Evolutionary conservation across 1,140 invertebrate species (phyloP).

Genomic region (Sycophaga agraensis): DNA sequence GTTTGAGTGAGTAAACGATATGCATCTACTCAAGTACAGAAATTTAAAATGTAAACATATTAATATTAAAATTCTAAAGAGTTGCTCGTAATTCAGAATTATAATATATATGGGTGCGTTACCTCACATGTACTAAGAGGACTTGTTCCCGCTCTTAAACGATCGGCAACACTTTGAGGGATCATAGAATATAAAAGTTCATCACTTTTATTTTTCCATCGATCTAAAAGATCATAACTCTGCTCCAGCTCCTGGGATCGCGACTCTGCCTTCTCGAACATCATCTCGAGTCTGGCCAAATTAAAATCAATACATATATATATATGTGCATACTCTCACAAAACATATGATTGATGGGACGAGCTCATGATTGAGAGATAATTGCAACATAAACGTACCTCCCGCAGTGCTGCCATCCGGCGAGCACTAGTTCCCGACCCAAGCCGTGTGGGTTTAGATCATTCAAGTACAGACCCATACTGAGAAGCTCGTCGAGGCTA

Average conservation of each 20-base stretch:
- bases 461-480: constrained; percentile 78
- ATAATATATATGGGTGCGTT: too few species aligned
- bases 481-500: constrained; percentile 77
- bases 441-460: constrained; percentile 85
- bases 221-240: constrained; percentile 71
- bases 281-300: constrained; percentile 67
- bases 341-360: too few species aligned
- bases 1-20: too few species aligned
- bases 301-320: too few species aligned
- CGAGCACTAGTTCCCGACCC: constrained; percentile 80
- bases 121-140: constrained; percentile 77
- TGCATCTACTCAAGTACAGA: too few species aligned
- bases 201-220: constrained; percentile 84
- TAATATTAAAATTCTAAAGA: constrained; percentile 58
- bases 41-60: constrained; percentile 52
- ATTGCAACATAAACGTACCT: constrained; percentile 55
- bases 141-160: constrained; percentile 68
- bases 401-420: constrained; percentile 85
- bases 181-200: constrained; percentile 92
- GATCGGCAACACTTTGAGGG: constrained; percentile 73
- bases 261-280: constrained; percentile 79
- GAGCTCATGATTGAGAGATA: not conserved
- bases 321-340: too few species aligned
- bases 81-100: constrained; percentile 43
- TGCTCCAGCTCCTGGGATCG: constrained; percentile 72